phyloP scores from a whole-genome alignment of 2,113 vertebrate genomes.

The Python bivittatus region DNA sequence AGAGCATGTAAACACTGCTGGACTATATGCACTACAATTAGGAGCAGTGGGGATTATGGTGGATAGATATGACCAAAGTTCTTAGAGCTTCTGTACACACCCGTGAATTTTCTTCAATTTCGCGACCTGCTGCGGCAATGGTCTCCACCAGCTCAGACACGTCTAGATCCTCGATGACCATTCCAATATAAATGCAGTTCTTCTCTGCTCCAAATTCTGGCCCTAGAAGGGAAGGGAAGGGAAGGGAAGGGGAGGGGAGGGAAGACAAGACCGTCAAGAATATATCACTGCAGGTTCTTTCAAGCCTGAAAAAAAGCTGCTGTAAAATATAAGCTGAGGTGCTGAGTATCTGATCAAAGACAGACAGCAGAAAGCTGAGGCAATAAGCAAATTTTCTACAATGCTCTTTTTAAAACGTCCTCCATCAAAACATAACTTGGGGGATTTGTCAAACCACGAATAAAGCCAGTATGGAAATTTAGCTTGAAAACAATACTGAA shows the following conservation, averaged over 20 bases:
- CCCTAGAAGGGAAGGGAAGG: conserved; percentile 69
- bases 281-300: neutral
- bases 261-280: neutral
- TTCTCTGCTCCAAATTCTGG: conserved; percentile 85
- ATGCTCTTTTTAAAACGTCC: neutral
- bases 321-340: no score
- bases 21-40: no score
- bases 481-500: neutral
- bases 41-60: no score
- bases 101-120: conserved; percentile 93
- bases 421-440: no score
- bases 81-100: conserved; percentile 70
- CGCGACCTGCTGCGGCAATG: conserved; percentile 84
- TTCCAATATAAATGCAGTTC: conserved; percentile 88
- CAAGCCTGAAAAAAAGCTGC: neutral
- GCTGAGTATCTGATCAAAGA: no score
- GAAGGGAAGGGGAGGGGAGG: neutral
- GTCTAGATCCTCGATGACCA: conserved; percentile 88
- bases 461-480: neutral
- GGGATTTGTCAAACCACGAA: neutral
- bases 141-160: conserved; percentile 85
- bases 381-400: neutral
- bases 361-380: neutral
- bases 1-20: no score
- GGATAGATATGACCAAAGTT: neutral